phyloP scores from a whole-genome alignment of 2,113 vertebrate species.

The Chionomys nivalis region DNA sequence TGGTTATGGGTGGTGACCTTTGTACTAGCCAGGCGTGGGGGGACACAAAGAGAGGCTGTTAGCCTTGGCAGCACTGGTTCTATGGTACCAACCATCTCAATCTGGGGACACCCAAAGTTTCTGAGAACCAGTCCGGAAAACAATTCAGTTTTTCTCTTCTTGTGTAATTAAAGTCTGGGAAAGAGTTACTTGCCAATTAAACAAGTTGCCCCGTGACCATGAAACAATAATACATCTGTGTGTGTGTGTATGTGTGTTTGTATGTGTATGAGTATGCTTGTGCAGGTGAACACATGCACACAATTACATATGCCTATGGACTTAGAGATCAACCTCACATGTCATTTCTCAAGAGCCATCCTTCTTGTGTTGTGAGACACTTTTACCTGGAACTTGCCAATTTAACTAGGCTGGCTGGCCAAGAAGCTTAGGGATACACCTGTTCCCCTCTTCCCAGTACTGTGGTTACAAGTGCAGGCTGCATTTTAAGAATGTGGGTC shows the following conservation, averaged over 20 bases:
- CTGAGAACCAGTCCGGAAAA: background rate
- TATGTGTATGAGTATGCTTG: background rate
- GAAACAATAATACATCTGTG: background rate
- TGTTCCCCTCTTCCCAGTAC: background rate
- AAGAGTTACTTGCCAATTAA: background rate
- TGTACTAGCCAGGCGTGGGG: background rate
- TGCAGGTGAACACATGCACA: background rate
- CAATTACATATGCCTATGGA: background rate
- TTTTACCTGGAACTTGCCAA: background rate
- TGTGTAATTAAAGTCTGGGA: background rate
- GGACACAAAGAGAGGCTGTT: background rate
- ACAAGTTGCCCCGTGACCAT: background rate
- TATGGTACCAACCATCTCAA: background rate
- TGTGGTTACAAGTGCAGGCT: background rate
- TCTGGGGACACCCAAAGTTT: slow-evolving; percentile 35
- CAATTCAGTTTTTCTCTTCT: slow-evolving; percentile 46
- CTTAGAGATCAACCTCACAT: background rate
- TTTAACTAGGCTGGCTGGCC: background rate
- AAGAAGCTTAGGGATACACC: background rate
- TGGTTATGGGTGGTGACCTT: background rate
- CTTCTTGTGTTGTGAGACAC: background rate
- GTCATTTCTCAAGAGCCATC: background rate
- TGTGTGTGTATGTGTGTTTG: background rate
- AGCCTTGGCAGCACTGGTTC: background rate
- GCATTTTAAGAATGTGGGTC: background rate